A percentile compares a stretch with the other conserved stretches of the same genome.
phyloP scores from a whole-genome alignment of 2,888 invertebrate genomes.

The Bhutanitis thaidina region DNA sequence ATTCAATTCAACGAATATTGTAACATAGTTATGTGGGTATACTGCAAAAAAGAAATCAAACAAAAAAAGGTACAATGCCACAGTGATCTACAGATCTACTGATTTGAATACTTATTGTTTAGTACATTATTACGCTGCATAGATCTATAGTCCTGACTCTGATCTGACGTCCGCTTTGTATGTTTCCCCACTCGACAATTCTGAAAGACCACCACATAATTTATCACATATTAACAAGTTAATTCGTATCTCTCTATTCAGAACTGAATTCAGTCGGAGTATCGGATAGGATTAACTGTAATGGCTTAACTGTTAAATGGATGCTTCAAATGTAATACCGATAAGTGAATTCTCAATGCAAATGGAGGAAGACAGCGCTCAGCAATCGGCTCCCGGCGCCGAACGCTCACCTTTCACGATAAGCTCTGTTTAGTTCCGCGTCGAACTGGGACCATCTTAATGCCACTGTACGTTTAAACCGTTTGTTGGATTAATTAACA shows the following conservation, averaged over 20 bases:
- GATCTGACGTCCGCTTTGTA: too few species aligned
- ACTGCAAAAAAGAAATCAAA: too few species aligned
- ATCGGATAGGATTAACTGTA: neutral
- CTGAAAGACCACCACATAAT: neutral
- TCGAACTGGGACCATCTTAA: neutral
- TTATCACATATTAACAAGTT: neutral
- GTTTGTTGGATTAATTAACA: neutral
- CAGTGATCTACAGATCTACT: too few species aligned
- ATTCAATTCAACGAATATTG: too few species aligned
- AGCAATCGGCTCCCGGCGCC: neutral
- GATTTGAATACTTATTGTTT: too few species aligned
- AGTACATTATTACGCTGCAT: too few species aligned
- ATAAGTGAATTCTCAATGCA: constrained; percentile 8
- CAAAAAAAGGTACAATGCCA: too few species aligned
- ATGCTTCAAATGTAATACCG: constrained; percentile 5
- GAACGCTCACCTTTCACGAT: neutral
- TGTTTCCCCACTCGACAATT: too few species aligned
- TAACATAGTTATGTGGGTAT: too few species aligned
- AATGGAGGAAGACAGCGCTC: neutral
- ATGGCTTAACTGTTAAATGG: constrained; percentile 1
- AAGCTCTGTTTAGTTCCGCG: neutral
- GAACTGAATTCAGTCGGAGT: neutral
- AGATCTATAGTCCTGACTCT: too few species aligned
- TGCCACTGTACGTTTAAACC: neutral
- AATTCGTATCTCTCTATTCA: neutral